phyloP scores from a whole-genome alignment of 2,113 vertebrate species.

The Anhinga anhinga region DNA sequence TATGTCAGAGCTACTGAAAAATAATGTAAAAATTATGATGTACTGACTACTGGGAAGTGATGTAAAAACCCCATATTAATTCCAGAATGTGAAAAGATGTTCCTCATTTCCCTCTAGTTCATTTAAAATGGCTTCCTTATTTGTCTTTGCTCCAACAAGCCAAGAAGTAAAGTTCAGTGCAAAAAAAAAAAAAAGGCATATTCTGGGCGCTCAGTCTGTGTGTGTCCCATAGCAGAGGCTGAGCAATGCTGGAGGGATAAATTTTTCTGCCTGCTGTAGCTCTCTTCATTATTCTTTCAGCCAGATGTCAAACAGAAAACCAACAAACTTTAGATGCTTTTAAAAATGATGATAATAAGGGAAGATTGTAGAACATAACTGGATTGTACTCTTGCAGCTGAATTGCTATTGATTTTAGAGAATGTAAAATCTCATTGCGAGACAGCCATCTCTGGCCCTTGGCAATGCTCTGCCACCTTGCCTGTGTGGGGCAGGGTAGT shows the following conservation, averaged over 20 bases:
- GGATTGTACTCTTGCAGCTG: background rate
- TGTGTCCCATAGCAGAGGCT: background rate
- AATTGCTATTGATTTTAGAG: slow-evolving; percentile 16
- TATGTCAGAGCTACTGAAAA: background rate
- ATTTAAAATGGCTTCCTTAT: background rate
- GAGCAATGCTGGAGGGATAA: background rate
- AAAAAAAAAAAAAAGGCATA: background rate
- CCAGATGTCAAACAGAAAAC: background rate
- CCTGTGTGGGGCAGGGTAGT: fast-evolving
- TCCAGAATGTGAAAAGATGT: background rate
- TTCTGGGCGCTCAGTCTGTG: background rate
- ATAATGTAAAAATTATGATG: background rate
- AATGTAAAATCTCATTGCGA: background rate
- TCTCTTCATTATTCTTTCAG: background rate
- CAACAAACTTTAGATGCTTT: background rate
- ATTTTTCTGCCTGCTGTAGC: background rate
- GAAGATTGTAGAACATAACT: background rate
- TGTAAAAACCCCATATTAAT: background rate
- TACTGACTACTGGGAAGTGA: background rate
- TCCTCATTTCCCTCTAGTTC: background rate
- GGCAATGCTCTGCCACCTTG: background rate
- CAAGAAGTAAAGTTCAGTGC: background rate
- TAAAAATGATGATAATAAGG: background rate
- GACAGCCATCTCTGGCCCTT: background rate
- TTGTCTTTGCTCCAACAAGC: background rate